phyloP scores from a whole-genome alignment of 1,140 invertebrate genomes.

The Daktulosphaira vitifoliae region DNA sequence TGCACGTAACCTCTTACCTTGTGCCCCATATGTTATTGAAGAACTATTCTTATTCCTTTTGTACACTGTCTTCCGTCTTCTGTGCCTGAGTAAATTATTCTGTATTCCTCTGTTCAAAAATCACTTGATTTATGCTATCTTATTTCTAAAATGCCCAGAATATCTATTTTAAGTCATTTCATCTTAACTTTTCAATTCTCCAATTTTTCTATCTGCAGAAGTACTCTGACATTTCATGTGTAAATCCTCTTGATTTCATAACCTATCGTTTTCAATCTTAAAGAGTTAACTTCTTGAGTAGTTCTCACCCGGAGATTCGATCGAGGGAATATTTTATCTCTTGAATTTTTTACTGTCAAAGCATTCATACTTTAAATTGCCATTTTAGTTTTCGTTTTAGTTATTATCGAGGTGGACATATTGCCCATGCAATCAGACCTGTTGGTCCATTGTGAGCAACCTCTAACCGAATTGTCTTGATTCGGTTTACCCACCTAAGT shows the following conservation, averaged over 20 bases:
- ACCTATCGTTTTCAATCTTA: background rate
- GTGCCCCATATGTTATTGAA: constrained; percentile 9
- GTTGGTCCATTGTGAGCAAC: too few relatives aligned
- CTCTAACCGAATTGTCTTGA: too few relatives aligned
- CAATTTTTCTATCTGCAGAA: background rate
- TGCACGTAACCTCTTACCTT: background rate
- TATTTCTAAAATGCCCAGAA: constrained; percentile 36
- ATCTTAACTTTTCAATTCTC: constrained; percentile 8
- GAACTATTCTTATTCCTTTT: constrained; percentile 35
- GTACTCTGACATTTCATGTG: background rate
- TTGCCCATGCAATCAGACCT: too few relatives aligned
- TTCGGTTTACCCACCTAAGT: too few relatives aligned
- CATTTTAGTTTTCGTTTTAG: too few relatives aligned
- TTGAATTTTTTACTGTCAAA: too few relatives aligned
- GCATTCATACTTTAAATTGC: background rate
- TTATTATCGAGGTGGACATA: too few relatives aligned
- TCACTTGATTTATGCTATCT: constrained; percentile 26
- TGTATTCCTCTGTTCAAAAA: constrained; percentile 4
- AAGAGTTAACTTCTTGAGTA: background rate
- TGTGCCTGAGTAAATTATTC: constrained; percentile 2
- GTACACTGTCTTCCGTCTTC: constrained; percentile 17
- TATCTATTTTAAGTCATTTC: constrained; percentile 34
- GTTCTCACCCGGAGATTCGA: background rate
- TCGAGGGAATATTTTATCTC: background rate
- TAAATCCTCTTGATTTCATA: background rate